phyloP scores from a whole-genome alignment of 2,888 invertebrate species.

The Watsonalla binaria region DNA sequence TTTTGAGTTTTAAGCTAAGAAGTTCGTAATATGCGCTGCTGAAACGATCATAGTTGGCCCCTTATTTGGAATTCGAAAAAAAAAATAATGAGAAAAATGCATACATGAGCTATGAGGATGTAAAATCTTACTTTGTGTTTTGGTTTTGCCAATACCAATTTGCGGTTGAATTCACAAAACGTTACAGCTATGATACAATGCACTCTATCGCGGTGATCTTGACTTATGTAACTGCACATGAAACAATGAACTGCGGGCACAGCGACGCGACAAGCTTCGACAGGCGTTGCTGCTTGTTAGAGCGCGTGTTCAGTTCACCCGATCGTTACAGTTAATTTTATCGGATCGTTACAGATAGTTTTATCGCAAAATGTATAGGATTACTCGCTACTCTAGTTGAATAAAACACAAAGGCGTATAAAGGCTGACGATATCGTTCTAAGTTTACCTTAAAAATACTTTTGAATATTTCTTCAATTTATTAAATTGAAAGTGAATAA shows the following conservation, averaged over 20 bases:
- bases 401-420: too few relatives aligned
- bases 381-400: not conserved
- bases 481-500: too few relatives aligned
- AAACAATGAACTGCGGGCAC: slow-evolving; percentile 22
- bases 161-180: not conserved
- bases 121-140: not conserved
- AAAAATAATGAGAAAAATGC: too few relatives aligned
- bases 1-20: too few relatives aligned
- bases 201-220: slow-evolving; percentile 28
- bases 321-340: slow-evolving; percentile 3
- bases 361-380: not conserved
- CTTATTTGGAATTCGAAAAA: too few relatives aligned
- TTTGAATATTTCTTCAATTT: too few relatives aligned
- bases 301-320: slow-evolving; percentile 1
- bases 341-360: not conserved
- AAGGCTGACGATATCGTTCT: too few relatives aligned
- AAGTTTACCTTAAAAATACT: too few relatives aligned
- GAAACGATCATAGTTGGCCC: too few relatives aligned
- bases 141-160: not conserved
- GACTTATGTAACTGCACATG: slow-evolving; percentile 19
- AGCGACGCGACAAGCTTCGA: slow-evolving; percentile 17
- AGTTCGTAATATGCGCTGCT: too few relatives aligned
- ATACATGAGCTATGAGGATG: too few relatives aligned
- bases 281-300: slow-evolving; percentile 1
- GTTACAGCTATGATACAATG: slow-evolving; percentile 2